Evolutionary conservation across 1,140 invertebrate genomes (phyloP), one percentile per base, ranked within the genome.

Genomic region (Ridgeia piscesae): DNA sequence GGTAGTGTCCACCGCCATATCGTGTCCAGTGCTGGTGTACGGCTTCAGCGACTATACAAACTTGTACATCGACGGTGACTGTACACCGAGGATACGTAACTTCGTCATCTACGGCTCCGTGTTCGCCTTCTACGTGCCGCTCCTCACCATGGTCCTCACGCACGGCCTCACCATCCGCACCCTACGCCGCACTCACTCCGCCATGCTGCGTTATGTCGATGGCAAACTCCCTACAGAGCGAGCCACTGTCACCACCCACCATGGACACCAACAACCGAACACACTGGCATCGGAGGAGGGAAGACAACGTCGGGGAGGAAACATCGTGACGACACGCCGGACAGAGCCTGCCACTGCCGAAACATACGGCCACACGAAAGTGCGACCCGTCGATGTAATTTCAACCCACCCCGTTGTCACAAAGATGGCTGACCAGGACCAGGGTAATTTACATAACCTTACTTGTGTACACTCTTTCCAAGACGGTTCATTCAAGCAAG

Each of bases 41-140:
- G 98, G 98, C 97, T 97, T 98, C 95, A 92, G 95, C 8, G 96
- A 97, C 93, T 94, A 94, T 33, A 93, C 92, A 33, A 96, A 96
- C 93, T 96, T 97, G 91, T 95, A 94, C 92, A 94, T 94, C 88
- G 92, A 95, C 35, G 94, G 94, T 33, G 14, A 98, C 97, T 98
- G 98, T 96, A 98, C 98, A 35, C 94, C 95, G 21, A 94, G 93
- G 9, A 92, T 95, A n/a, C 94, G 93, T 50, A 94, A 95, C 35
- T 92, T 92, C 92, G 89, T 92, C 33, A 92, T 92, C 35, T 92
- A 92, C 89, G 92, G 93, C n/a, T 99, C 98, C 88, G 97, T 99
- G 94, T 95, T 99, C 94, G 98, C 98, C 93, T 99, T 99, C 96
- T 99, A 99, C 96, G 98, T 99, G 93, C 99, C 99, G 4, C 96